These are phyloP conservation scores for Triplophysa rosa DNA, from an alignment of 2,113 vertebrate genomes.

Conservation along the genomic window DNA sequence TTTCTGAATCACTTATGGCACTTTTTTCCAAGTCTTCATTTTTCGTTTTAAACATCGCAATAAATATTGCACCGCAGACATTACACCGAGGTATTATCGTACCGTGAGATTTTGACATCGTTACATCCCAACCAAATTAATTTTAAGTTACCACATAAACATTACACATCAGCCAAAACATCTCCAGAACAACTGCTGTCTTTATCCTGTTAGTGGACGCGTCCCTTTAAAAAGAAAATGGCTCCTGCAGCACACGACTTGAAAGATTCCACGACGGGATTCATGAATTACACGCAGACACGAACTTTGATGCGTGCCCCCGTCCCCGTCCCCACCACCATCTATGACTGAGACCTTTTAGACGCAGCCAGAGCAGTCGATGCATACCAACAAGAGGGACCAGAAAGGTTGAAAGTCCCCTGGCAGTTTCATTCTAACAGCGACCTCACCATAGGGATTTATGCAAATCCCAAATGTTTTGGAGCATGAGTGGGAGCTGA, in stretches of 20 bases:
- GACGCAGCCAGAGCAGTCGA: neutral
- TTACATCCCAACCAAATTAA: no score
- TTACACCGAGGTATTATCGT: no score
- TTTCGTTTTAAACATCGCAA: no score
- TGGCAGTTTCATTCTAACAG: conserved; percentile 38
- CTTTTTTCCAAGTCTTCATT: no score
- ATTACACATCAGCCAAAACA: no score
- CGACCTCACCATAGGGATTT: conserved; percentile 4
- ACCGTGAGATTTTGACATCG: no score
- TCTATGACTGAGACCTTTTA: conserved; percentile 18
- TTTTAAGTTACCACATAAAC: neutral
- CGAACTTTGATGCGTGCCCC: conserved; percentile 23
- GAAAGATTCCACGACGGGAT: conserved; percentile 33
- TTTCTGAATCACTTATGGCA: no score
- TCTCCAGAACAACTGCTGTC: neutral
- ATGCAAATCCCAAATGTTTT: conserved; percentile 11
- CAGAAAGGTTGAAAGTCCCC: conserved; percentile 22
- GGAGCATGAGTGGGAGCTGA: neutral
- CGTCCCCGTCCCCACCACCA: no score
- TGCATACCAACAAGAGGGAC: conserved; percentile 5
- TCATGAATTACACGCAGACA: conserved; percentile 45
- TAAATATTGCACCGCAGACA: no score
- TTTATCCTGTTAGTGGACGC: neutral
- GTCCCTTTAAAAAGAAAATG: conserved; percentile 31
- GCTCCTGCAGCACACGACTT: conserved; percentile 30